Conservation (phyloP, 2,888 invertebrate species). For the Leptopterna dolabrata region DNA sequence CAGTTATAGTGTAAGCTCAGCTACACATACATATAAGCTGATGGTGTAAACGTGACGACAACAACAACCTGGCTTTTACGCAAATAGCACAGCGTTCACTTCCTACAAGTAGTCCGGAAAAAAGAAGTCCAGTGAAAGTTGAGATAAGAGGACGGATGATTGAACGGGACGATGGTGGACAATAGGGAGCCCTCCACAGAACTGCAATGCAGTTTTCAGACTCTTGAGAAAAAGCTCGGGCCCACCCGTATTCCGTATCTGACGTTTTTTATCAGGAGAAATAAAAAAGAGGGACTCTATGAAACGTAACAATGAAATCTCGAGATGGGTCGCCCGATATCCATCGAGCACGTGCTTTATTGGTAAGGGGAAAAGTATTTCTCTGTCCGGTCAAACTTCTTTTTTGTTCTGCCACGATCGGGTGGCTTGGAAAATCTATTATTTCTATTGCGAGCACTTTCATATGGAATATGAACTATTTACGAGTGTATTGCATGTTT, state of each 20-base stretch:
- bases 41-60: too few species aligned
- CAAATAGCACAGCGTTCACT: too few species aligned
- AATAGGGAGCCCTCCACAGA: not conserved
- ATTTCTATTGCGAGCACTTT: too few species aligned
- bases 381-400: not conserved
- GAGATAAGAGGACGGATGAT: not conserved
- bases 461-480: too few species aligned
- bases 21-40: too few species aligned
- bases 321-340: not conserved
- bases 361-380: not conserved
- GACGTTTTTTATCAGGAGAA: conserved; percentile 12
- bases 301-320: conserved; percentile 21
- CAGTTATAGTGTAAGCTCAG: too few species aligned
- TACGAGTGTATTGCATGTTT: too few species aligned
- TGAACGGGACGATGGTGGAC: not conserved
- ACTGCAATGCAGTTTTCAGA: conserved; percentile 15
- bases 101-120: too few species aligned
- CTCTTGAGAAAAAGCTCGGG: not conserved
- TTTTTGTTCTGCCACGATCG: not conserved
- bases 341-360: conserved; percentile 1
- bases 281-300: conserved; percentile 12
- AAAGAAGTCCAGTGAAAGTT: not conserved
- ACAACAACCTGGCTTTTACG: too few species aligned
- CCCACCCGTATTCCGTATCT: not conserved
- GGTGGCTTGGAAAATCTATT: too few species aligned